Conservation (phyloP, 2,888 invertebrate genomes). For the Autographa pulchrina region DNA sequence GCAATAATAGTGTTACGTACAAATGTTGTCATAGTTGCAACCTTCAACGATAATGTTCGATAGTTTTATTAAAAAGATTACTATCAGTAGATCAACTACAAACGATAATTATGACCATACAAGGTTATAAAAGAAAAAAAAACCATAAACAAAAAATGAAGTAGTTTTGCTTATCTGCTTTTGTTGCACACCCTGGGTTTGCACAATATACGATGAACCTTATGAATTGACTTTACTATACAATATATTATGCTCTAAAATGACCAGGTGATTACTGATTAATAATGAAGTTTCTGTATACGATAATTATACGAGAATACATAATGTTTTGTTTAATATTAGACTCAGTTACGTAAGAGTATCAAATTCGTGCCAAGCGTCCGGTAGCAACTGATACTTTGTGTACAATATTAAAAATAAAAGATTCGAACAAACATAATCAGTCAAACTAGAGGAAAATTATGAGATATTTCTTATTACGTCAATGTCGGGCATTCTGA, state of each 20-base stretch:
- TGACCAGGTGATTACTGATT: not conserved
- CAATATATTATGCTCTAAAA: not conserved
- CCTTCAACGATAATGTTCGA: not conserved
- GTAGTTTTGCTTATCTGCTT: too few relatives aligned
- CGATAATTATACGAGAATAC: slow-evolving; percentile 9
- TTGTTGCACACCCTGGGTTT: too few relatives aligned
- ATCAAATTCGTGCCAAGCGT: slow-evolving; percentile 10
- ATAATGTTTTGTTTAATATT: slow-evolving; percentile 23
- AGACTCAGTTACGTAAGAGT: slow-evolving; percentile 21
- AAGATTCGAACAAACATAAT: slow-evolving; percentile 24
- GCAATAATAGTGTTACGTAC: not conserved
- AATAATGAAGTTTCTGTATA: not conserved
- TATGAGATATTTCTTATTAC: slow-evolving; percentile 8
- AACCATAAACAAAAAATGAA: too few relatives aligned
- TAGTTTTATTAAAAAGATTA: slow-evolving; percentile 1
- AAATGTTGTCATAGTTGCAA: not conserved
- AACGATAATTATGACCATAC: not conserved
- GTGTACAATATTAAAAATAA: slow-evolving; percentile 31
- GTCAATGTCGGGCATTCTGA: not conserved
- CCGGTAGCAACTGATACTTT: slow-evolving; percentile 23
- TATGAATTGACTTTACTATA: not conserved
- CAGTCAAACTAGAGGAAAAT: slow-evolving; percentile 12
- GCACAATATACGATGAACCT: too few relatives aligned
- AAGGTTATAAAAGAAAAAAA: too few relatives aligned
- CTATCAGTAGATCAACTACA: not conserved